A percentile compares a stretch with the other conserved stretches of the same genome.
Evolutionary conservation across 2,113 vertebrate genomes (phyloP).

Genomic region (Semnornis frantzii): DNA sequence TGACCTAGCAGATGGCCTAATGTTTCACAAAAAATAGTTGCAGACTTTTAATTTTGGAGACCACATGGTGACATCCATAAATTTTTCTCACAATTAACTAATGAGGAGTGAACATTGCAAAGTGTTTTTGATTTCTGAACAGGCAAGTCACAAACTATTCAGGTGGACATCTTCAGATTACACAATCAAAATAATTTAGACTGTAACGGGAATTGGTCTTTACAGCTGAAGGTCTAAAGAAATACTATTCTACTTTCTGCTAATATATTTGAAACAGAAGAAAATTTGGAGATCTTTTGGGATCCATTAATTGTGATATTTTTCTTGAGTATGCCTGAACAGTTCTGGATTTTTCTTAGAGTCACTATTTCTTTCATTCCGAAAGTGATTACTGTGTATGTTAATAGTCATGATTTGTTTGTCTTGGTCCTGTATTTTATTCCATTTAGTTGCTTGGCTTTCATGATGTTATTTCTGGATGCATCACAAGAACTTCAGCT

Average conservation of each 20-base stretch:
- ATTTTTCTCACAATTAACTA: too few relatives aligned
- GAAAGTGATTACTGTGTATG: not conserved
- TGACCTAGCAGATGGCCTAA: not conserved
- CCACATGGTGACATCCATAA: not conserved
- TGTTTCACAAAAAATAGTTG: not conserved
- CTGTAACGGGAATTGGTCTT: not conserved
- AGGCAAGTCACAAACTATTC: not conserved
- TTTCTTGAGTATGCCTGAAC: not conserved
- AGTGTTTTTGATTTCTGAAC: not conserved
- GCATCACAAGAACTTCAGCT: not conserved
- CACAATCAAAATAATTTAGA: not conserved
- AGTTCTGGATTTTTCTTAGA: not conserved
- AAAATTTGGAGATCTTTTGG: not conserved
- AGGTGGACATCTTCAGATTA: not conserved
- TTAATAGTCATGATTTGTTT: not conserved
- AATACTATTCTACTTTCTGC: not conserved
- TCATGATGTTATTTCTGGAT: not conserved
- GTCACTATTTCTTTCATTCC: not conserved
- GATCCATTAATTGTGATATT: not conserved
- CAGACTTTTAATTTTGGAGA: not conserved
- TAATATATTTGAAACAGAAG: not conserved
- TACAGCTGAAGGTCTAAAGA: not conserved
- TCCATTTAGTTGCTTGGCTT: not conserved
- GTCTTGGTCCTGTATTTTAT: not conserved
- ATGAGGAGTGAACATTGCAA: not conserved